Base-by-base conservation (phyloP, 2,888 invertebrate genomes). In the Hirtodrosophila duncani region DNA sequence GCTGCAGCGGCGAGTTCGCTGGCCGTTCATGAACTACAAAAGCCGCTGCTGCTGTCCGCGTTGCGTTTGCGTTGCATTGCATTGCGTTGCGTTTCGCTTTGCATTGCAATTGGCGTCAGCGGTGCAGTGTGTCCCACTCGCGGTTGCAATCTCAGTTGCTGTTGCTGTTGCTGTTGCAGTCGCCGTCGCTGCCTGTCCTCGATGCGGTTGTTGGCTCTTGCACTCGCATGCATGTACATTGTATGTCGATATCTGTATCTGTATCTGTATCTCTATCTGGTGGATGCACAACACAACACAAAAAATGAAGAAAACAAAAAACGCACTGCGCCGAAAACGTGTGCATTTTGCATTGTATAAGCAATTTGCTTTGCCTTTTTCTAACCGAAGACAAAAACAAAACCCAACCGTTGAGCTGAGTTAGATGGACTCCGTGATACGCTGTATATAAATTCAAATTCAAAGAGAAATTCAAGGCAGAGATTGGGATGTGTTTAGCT, bases 1-100 rank as follows among this genome's bases (percentile, higher is more conserved):
- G 46, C 23, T 38, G 42, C 33, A 59, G 37, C 45, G 52, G 3
- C 44, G 68, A 65, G 71, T 72, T 72, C 71, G 71, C 67, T 72
- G 77, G 55, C 71, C 71, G 71, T 72, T 72, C 71, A 72, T 72
- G 71, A 72, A 72, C 71, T 72, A 75, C 71, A 72, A 72, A 75
- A 65, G 71, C 71, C 62, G 75, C 62, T 75, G 71, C 50, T 43
- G 49, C n/a, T n/a, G n/a, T n/a, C n/a, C n/a, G n/a, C n/a, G 63
- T 61, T 51, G 60, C 65, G 61, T 65, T 65, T 63, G 65, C 50
- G 65, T 65, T 63, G 65, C 64, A 52, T 63, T 50, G 55, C 46
- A 49, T 50, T 53, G 61, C 55, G 50, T 50, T 53, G 61, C 55
- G 50, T 34, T 36, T 42, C 41, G 61, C 41, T 41, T 36, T 14